Evolutionary conservation across 2,113 vertebrate genomes (phyloP).

Genomic region (Holacanthus passer): DNA sequence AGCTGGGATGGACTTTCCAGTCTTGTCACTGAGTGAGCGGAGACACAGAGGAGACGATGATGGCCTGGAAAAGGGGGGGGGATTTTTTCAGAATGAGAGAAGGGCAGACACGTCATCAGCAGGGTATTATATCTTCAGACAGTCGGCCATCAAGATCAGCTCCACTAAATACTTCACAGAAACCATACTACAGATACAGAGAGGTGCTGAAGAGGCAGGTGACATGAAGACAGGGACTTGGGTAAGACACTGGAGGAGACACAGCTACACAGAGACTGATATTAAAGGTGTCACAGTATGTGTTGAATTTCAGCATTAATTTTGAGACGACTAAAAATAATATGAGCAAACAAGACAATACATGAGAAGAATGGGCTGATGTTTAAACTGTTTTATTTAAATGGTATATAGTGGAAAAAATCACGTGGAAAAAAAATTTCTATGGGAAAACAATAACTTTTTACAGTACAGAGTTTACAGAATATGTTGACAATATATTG

Average conservation of each 20-base stretch:
- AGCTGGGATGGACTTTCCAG: slow-evolving; percentile 65
- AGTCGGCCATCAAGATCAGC: slow-evolving; percentile 14
- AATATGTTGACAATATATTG: neutral
- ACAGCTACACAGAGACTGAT: neutral
- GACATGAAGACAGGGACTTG: slow-evolving; percentile 39
- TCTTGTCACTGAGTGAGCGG: slow-evolving; percentile 21
- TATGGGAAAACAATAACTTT: neutral
- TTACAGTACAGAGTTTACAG: neutral
- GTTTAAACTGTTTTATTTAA: neutral
- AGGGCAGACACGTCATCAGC: slow-evolving; percentile 22
- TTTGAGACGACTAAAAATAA: neutral
- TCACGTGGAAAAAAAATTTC: too few species aligned
- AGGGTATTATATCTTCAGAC: slow-evolving; percentile 34
- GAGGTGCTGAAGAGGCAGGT: slow-evolving; percentile 43
- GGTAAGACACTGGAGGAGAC: slow-evolving; percentile 45
- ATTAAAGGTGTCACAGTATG: neutral
- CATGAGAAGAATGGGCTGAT: neutral
- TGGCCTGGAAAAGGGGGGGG: neutral
- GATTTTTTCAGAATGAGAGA: slow-evolving; percentile 55
- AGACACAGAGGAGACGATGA: neutral
- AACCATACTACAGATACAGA: slow-evolving; percentile 22
- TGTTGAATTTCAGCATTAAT: neutral
- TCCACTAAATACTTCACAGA: slow-evolving; percentile 37
- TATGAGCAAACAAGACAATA: neutral
- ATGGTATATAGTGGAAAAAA: too few species aligned